Base-by-base conservation (phyloP, 2,888 invertebrate genomes). In the Idaea aversata region DNA sequence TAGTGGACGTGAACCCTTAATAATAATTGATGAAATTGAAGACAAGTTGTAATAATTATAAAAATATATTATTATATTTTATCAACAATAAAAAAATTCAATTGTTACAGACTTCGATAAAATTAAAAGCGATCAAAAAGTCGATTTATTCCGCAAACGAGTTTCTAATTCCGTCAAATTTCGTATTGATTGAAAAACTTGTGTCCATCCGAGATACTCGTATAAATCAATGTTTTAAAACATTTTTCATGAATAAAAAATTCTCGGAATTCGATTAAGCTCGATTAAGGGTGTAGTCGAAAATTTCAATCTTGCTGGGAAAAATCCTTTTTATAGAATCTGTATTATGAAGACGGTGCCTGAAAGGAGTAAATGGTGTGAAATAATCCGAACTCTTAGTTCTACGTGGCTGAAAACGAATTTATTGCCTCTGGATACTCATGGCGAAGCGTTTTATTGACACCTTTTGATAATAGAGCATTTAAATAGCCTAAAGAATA, bases 311-410 rank as follows among this genome's bases (percentile, higher is more conserved):
- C 80, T 82, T 84, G 80, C 81, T 77, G 75, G 75, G 81, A 84
- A 85, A 88, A 88, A 86, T 85, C 84, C 86, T 82, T 86, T 89
- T 86, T 84, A 86, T 82, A 80, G 81, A 81, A 80, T 80, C 85
- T 82, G 88, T 82, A 86, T 91, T 90, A 90, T 88, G 84, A 87
- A 88, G 87, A 88, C 84, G 86, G 84, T 84, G 82, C 81, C 81
- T 90, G 90, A 91, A 91, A 91, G 88, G 90, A 87, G 88, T 90
- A 90, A 91, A 91, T 91, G 90, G 90, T 83, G 88, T 79, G 91
- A 91, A 90, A 91, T 92, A 92, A 92, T 92, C 91, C 87, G 85
- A 81, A 86, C 90, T 90, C 91, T 90, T 90, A 90, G 91, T 89
- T 90, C 88, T 88, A 82, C 88, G 87, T 83, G 84, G 87, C 85